Base-by-base conservation (phyloP, 2,113 vertebrate genomes). In the Trichechus manatus region DNA sequence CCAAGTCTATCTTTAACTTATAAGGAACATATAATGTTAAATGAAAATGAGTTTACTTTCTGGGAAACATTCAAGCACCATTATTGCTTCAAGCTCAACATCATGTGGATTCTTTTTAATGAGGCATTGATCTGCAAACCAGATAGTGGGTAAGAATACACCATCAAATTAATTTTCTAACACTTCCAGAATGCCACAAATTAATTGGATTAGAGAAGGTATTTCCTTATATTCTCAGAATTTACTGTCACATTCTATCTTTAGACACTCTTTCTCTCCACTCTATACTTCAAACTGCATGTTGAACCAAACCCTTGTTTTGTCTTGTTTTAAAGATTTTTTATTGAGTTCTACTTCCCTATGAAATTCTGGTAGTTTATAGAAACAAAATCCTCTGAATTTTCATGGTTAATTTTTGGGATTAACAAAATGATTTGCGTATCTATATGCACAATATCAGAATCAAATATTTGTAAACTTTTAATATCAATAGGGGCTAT, bases 81-180 rank as follows among this genome's bases (percentile, higher is more conserved):
- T 56, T 59, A 77, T 42, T 64, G 31, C 53, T 78, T 89, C 70
- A 66, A 31, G 22, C 29, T 92, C 36, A 72, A 44, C 25, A 79
- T 11, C 1, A 77, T 11, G 31, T 29, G 0, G 0, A 91, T 87
- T 89, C 56, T 23, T 61, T 80, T 85, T 90, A 97, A 78, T 77
- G 64, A 92, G 8, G 33, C 68, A 85, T n/a, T 95, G 75, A 89
- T 64, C 50, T 72, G 10, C 3, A 92, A 94, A 85, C 31, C 15
- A 50, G 36, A 97, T 5, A 89, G 25, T 63, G 23, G 36, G 50
- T 89, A 91, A 44, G 75, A 92, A 79, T n/a, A 44, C 8, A 36
- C 80, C 64, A 95, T 63, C 47, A 75, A 84, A 90, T 82, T 94
- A 93, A 91, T 61, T 93, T 91, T 81, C n/a, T 17, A 64, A 23